Conservation (phyloP, 2,113 vertebrate genomes). For the Lathamus discolor region DNA sequence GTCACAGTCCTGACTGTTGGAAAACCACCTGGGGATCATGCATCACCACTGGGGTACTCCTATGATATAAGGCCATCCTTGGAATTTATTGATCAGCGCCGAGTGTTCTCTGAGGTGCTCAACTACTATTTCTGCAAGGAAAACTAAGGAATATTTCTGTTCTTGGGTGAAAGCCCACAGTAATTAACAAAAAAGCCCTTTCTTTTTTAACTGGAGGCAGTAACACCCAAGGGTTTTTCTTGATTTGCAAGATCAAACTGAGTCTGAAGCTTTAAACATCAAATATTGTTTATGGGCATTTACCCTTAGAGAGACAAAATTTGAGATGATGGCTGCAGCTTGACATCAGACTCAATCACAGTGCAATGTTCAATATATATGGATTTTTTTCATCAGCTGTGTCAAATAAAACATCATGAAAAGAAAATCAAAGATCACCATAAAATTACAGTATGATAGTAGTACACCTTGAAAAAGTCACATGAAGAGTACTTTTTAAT, state of each 20-base stretch:
- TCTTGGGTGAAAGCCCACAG: background rate
- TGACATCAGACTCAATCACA: background rate
- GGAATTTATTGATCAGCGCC: background rate
- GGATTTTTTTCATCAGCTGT: slow-evolving; percentile 43
- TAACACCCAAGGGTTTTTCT: background rate
- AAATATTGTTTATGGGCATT: background rate
- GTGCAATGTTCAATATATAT: slow-evolving; percentile 39
- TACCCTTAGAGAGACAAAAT: background rate
- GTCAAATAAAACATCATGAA: slow-evolving; percentile 39
- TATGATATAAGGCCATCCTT: background rate
- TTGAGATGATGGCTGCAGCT: background rate
- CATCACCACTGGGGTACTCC: background rate
- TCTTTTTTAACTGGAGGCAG: background rate
- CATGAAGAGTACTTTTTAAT: background rate
- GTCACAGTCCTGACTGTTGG: background rate
- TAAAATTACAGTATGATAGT: background rate
- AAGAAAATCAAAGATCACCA: slow-evolving; percentile 56
- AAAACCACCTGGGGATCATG: background rate
- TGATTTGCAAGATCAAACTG: background rate
- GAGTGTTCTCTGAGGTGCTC: background rate
- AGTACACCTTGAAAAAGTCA: slow-evolving; percentile 16
- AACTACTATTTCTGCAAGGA: background rate
- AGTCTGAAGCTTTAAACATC: background rate
- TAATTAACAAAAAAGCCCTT: background rate
- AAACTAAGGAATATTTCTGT: background rate